Percentiles rank a stretch among this genome's conserved stretches.
Evolutionary conservation across 2,797 vertebrate species (phyloP).

Genomic region (Scleropages formosus): DNA sequence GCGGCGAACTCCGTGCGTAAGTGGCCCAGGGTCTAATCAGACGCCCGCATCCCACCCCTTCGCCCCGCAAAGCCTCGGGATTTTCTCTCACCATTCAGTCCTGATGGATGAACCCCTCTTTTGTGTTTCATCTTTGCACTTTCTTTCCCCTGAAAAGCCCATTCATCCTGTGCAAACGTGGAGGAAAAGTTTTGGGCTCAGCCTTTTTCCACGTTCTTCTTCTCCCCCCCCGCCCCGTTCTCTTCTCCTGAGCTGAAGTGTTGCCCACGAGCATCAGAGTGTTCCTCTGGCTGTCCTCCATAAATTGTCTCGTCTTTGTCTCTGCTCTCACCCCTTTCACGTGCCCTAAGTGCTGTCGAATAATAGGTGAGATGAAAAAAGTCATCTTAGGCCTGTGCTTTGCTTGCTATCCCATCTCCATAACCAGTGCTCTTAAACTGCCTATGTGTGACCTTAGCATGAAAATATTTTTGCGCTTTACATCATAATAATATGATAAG

Average conservation of each 20-base stretch:
- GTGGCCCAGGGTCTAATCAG: constrained; percentile 40
- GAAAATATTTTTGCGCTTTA: no score
- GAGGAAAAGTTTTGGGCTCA: constrained; percentile 37
- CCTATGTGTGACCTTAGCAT: no score
- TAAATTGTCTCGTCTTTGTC: constrained; percentile 41
- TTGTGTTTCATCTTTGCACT: constrained; percentile 39
- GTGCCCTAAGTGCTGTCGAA: constrained; percentile 35
- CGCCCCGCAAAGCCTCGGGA: constrained; percentile 28
- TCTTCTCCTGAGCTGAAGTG: constrained; percentile 25
- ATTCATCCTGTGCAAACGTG: constrained; percentile 40
- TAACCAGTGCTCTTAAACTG: no score
- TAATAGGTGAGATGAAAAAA: constrained; percentile 32
- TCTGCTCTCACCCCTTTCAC: constrained; percentile 33
- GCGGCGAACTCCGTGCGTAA: constrained; percentile 27
- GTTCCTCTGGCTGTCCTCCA: constrained; percentile 28
- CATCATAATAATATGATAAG: no score
- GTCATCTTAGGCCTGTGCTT: constrained; percentile 30
- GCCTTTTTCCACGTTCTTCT: constrained; percentile 25
- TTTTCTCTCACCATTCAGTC: constrained; percentile 38
- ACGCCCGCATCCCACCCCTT: constrained; percentile 21
- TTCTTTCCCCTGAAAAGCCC: constrained; percentile 40
- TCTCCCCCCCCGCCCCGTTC: constrained; percentile 16
- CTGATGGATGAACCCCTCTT: constrained; percentile 35
- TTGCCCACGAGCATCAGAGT: constrained; percentile 17
- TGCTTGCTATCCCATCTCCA: no score